phyloP scores from a whole-genome alignment of 2,888 invertebrate species.

The Acleris laterana region DNA sequence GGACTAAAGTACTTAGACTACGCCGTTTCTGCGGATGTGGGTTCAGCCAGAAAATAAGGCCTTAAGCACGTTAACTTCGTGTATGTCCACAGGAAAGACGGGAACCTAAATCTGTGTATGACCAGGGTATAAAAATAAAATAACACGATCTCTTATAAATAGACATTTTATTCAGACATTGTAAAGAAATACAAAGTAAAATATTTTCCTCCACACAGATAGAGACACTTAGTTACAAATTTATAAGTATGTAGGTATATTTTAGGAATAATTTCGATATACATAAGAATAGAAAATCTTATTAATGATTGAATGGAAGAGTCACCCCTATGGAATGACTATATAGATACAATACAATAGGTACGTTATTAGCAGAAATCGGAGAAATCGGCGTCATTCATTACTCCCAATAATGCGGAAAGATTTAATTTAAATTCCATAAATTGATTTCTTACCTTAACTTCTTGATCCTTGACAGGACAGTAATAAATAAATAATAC shows the following conservation, averaged over 20 bases:
- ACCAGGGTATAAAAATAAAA: conserved; percentile 59
- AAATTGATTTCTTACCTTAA: too few species aligned
- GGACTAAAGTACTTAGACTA: too few species aligned
- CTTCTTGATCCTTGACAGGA: too few species aligned
- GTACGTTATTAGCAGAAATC: conserved; percentile 22
- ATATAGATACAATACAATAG: conserved; percentile 17
- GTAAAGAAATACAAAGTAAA: conserved; percentile 80
- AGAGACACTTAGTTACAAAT: conserved; percentile 75
- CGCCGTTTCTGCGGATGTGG: too few species aligned
- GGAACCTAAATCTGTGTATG: too few species aligned
- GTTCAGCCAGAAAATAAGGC: too few species aligned
- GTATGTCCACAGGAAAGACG: too few species aligned
- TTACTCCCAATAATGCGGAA: too few species aligned
- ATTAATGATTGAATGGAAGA: conserved; percentile 24
- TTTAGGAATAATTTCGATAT: conserved; percentile 75
- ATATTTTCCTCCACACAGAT: conserved; percentile 68
- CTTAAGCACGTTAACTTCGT: too few species aligned
- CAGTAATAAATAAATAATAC: too few species aligned
- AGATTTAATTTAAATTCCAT: too few species aligned
- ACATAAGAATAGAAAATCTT: conserved; percentile 32
- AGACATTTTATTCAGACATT: conserved; percentile 80
- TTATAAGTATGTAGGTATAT: conserved; percentile 70
- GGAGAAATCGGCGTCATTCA: too few species aligned
- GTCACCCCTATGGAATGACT: conserved; percentile 25
- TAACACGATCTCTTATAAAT: conserved; percentile 63